A percentile compares a stretch with the other conserved stretches of the same genome.
Evolutionary conservation across 2,797 vertebrate species (phyloP).

Genomic region (Brotula barbata): DNA sequence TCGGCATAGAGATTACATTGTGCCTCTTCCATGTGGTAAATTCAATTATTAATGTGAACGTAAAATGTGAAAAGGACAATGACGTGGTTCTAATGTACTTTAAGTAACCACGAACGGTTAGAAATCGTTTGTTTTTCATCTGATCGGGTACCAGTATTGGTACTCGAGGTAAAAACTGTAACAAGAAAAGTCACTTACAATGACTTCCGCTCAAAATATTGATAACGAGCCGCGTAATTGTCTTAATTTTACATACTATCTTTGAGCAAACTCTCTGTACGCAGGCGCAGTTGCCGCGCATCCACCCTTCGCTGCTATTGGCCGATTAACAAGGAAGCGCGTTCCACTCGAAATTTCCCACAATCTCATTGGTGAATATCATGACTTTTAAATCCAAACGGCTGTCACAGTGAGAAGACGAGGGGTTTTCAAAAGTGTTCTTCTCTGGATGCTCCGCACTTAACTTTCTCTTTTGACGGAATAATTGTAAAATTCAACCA

Average conservation of each 20-base stretch:
- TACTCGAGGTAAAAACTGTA: no score
- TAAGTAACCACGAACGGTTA: no score
- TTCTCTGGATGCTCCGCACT: rapidly evolving
- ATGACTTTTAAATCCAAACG: slow-evolving; percentile 78
- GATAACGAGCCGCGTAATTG: no score
- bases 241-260: background rate
- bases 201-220: no score
- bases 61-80: no score
- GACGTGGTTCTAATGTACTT: no score
- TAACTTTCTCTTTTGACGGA: background rate
- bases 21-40: no score
- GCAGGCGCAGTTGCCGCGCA: slow-evolving; percentile 14
- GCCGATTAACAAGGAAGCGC: slow-evolving; percentile 56
- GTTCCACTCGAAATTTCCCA: slow-evolving; percentile 19
- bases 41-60: no score
- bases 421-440: slow-evolving; percentile 34
- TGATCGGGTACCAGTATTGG: no score
- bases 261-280: background rate
- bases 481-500: background rate
- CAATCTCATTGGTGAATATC: slow-evolving; percentile 70
- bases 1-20: no score
- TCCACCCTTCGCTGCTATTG: slow-evolving; percentile 60
- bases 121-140: no score
- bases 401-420: background rate
- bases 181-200: no score